Conservation (phyloP, 2,888 invertebrate species). For the Dexiosoma caninum region DNA sequence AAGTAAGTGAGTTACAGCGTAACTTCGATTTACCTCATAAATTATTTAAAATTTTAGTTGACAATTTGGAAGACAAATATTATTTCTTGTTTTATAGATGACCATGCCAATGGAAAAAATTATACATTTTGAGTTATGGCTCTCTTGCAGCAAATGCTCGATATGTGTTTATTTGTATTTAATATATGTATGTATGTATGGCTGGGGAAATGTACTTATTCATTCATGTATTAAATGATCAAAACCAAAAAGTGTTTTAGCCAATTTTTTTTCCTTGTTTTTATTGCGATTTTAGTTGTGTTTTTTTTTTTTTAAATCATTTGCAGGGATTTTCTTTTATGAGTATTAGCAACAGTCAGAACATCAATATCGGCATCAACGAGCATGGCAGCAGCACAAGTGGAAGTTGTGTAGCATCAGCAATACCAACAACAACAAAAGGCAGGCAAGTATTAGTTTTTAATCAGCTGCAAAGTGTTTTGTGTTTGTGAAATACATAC, state of each 20-base stretch:
- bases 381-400: background rate
- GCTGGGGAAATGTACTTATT: background rate
- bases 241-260: constrained; percentile 25
- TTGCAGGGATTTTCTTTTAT: background rate
- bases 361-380: background rate
- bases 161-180: background rate
- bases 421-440: constrained; percentile 16
- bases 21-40: too few species aligned
- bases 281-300: background rate
- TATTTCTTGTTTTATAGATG: too few species aligned
- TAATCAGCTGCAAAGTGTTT: constrained; percentile 60
- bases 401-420: background rate
- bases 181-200: background rate
- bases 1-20: too few species aligned
- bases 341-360: constrained; percentile 1
- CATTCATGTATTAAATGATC: constrained; percentile 29
- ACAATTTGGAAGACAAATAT: too few species aligned
- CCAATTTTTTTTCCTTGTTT: constrained; percentile 23
- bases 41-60: too few species aligned
- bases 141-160: background rate
- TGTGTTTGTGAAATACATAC: constrained; percentile 48
- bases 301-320: background rate
- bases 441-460: constrained; percentile 52
- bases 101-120: too few species aligned
- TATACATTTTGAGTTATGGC: too few species aligned